Conservation (phyloP, 2,888 invertebrate species). For the Altica lythri region DNA sequence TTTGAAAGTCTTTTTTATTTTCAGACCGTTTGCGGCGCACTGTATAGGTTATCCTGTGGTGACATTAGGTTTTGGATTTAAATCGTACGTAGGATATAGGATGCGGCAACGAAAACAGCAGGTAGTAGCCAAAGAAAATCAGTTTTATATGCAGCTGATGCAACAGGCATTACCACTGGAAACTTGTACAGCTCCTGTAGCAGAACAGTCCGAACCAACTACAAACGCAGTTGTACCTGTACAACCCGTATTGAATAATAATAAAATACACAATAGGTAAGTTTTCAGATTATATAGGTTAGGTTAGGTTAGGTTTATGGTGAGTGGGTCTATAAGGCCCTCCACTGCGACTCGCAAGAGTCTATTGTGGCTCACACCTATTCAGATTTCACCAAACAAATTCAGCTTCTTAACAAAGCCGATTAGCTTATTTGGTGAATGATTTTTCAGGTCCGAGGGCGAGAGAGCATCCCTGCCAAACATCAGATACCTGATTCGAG, state of each 20-base stretch:
- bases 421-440: too few species aligned
- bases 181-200: conserved; percentile 35
- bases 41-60: conserved; percentile 61
- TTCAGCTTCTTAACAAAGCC: too few species aligned
- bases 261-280: conserved; percentile 43
- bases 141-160: conserved; percentile 91
- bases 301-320: too few species aligned
- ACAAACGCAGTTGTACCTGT: conserved; percentile 34
- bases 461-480: too few species aligned
- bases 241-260: conserved; percentile 42
- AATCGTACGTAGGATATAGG: conserved; percentile 83
- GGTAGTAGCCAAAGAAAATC: conserved; percentile 93
- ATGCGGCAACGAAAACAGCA: conserved; percentile 89
- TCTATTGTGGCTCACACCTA: too few species aligned
- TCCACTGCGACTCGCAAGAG: too few species aligned
- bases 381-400: too few species aligned
- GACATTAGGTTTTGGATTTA: conserved; percentile 93
- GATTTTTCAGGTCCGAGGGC: too few species aligned
- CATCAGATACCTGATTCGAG: too few species aligned
- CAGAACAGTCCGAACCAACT: conserved; percentile 32
- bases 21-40: conserved; percentile 88
- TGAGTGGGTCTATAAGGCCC: too few species aligned
- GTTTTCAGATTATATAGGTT: background rate
- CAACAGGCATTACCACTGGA: conserved; percentile 83
- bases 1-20: too few species aligned